These are phyloP conservation scores for Ophiothrix spiculata DNA, from an alignment of 35 echinoderm and acorn worm species.

Conservation along the genomic window DNA sequence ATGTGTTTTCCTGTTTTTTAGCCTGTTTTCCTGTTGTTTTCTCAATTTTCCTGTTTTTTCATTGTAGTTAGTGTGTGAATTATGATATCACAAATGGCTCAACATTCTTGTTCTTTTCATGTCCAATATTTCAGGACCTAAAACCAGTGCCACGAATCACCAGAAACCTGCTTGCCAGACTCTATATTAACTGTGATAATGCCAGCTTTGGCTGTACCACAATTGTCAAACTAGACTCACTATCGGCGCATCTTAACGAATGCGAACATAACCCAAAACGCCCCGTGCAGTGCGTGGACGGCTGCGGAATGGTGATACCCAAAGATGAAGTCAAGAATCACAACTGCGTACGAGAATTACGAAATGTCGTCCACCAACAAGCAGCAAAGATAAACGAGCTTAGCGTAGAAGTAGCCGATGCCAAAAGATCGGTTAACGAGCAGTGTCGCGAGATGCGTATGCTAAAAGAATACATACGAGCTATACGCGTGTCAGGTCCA, in stretches of 20 bases:
- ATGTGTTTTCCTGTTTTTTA: too few species aligned
- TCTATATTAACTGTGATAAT: constrained; percentile 90
- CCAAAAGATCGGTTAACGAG: constrained; percentile 62
- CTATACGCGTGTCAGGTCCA: constrained; percentile 83
- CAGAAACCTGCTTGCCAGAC: constrained; percentile 78
- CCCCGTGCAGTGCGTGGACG: constrained; percentile 81
- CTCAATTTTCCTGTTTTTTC: too few species aligned
- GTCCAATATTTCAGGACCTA: constrained; percentile 46
- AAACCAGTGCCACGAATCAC: constrained; percentile 95
- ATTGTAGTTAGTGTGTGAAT: too few species aligned
- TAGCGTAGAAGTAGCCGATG: constrained; percentile 66
- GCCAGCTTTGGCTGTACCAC: constrained; percentile 69
- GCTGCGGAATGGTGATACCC: constrained; percentile 94
- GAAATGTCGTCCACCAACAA: constrained; percentile 78
- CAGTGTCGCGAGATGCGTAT: constrained; percentile 81
- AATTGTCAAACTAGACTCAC: constrained; percentile 78
- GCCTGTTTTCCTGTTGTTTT: too few species aligned
- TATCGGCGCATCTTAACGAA: constrained; percentile 80
- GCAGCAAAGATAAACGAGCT: constrained; percentile 47
- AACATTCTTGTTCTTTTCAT: too few species aligned
- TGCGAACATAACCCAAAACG: constrained; percentile 96
- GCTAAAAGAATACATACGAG: constrained; percentile 94
- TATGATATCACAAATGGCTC: too few species aligned
- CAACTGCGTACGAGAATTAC: constrained; percentile 87
- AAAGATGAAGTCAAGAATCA: constrained; percentile 93